Conservation (phyloP, 2,113 vertebrate genomes). For the Gracilinanus agilis region DNA sequence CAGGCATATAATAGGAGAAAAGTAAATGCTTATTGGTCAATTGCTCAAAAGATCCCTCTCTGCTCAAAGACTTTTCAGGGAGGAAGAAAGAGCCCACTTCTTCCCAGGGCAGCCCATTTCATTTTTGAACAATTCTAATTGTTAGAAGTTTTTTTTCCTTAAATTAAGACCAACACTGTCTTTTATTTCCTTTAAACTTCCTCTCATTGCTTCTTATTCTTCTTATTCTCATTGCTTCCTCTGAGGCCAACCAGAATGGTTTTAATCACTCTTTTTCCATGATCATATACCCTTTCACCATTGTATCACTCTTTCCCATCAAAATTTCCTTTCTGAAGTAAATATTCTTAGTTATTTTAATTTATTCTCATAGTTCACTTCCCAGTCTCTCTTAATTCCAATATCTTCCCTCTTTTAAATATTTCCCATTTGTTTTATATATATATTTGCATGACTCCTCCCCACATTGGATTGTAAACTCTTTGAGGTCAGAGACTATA, state of each 20-base stretch:
- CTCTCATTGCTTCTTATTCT: not conserved
- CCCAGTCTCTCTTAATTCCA: not conserved
- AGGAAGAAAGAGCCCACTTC: not conserved
- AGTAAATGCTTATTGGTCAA: not conserved
- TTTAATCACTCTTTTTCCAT: not conserved
- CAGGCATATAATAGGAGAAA: not conserved
- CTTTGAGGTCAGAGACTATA: not conserved
- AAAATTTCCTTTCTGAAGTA: not conserved
- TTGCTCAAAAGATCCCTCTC: not conserved
- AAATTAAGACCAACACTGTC: not conserved
- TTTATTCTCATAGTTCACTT: too few species aligned
- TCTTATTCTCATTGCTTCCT: not conserved
- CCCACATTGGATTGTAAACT: not conserved
- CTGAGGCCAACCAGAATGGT: too few species aligned
- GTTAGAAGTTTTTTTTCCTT: not conserved
- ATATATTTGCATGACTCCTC: not conserved
- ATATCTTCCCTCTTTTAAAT: not conserved
- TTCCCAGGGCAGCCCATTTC: not conserved
- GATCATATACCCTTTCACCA: not conserved
- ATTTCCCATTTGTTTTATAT: not conserved
- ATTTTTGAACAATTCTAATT: not conserved
- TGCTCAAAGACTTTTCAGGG: not conserved
- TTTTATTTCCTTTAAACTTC: not conserved
- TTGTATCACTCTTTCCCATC: not conserved
- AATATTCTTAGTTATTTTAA: not conserved